Conservation (phyloP, 2,797 vertebrate species). For the Pangasius macronema region DNA sequence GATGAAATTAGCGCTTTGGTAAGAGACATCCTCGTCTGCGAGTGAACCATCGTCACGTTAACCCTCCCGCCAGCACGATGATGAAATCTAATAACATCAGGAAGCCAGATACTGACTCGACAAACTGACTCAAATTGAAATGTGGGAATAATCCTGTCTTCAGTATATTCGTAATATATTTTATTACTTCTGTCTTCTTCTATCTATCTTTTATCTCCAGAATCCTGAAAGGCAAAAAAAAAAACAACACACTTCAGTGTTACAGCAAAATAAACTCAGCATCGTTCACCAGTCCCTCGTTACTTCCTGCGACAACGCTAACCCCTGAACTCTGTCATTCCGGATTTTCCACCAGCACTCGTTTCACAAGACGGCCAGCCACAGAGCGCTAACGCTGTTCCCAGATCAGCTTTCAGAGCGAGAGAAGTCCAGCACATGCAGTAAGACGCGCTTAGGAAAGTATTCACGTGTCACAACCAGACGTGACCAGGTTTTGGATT, state of each 20-base stretch:
- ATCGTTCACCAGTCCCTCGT: background rate
- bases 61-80: background rate
- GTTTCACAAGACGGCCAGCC: background rate
- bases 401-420: no score
- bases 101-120: background rate
- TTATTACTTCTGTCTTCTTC: background rate
- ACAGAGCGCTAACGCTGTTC: no score
- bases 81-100: background rate
- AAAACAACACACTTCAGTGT: background rate
- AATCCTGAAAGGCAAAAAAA: background rate
- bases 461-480: no score
- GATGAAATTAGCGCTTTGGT: background rate
- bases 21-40: background rate
- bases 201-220: background rate
- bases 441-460: no score
- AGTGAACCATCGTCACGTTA: background rate
- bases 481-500: no score
- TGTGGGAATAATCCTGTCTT: background rate
- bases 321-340: background rate
- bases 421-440: no score
- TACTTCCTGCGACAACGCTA: background rate
- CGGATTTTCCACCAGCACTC: background rate
- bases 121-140: background rate
- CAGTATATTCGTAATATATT: background rate
- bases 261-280: background rate